Percentiles rank a stretch among this genome's conserved stretches.
Evolutionary conservation across 2,797 vertebrate species (phyloP).

Genomic region (Limnodromus scolopaceus): DNA sequence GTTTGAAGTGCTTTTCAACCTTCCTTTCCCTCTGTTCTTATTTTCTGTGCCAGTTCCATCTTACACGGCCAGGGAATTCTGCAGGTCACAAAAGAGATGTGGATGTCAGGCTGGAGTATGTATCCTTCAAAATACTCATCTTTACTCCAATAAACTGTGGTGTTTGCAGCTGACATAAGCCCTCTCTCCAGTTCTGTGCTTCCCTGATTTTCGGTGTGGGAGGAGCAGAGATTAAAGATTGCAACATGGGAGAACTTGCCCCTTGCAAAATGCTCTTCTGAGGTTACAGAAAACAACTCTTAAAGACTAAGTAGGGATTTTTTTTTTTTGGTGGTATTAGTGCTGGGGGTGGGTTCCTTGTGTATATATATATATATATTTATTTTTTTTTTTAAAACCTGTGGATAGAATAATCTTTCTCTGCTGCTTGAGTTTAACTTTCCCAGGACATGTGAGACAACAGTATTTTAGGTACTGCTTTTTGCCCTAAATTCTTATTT

Average conservation of each 20-base stretch:
- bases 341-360: not conserved
- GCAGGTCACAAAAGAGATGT: rapidly evolving
- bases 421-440: not conserved
- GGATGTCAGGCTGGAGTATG: not conserved
- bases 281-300: not conserved
- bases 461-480: not conserved
- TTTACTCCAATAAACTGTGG: not conserved
- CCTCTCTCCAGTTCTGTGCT: not conserved
- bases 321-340: not conserved
- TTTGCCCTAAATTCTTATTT: not conserved
- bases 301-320: not conserved
- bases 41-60: not conserved
- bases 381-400: not conserved
- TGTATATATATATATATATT: too few relatives aligned
- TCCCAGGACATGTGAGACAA: rapidly evolving
- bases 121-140: not conserved
- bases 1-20: not conserved
- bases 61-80: rapidly evolving
- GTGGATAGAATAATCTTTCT: not conserved
- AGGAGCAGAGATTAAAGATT: not conserved
- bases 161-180: not conserved
- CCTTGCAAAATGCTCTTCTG: not conserved
- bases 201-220: not conserved
- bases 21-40: not conserved
- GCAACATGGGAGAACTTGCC: not conserved